These are phyloP conservation scores for Hydrotaea diabolus DNA, from an alignment of 2,888 invertebrate species.

Conservation along the genomic window DNA sequence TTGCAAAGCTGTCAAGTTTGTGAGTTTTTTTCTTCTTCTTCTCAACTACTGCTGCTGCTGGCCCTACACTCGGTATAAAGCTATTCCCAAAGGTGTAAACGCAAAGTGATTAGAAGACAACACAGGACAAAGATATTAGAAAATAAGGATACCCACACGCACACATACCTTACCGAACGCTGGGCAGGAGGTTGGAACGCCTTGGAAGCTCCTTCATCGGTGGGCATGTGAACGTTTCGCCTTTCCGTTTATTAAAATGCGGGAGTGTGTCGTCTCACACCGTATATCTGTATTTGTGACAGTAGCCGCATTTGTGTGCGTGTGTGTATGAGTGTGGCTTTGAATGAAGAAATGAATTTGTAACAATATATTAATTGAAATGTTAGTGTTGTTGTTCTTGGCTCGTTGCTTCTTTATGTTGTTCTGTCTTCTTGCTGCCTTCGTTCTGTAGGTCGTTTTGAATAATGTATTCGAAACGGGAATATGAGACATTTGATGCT, in stretches of 20 bases:
- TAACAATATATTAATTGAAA: constrained; percentile 65
- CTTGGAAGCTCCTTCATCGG: constrained; percentile 6
- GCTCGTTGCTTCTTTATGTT: constrained; percentile 50
- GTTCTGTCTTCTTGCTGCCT: constrained; percentile 70
- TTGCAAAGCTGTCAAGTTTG: constrained; percentile 64
- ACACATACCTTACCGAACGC: not conserved
- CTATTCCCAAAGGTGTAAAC: constrained; percentile 77
- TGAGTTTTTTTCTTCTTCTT: constrained; percentile 68
- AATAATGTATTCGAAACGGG: constrained; percentile 78
- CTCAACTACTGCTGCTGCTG: constrained; percentile 71
- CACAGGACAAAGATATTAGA: constrained; percentile 62
- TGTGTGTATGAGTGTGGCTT: constrained; percentile 37
- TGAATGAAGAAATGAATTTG: constrained; percentile 43
- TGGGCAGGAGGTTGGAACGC: not conserved
- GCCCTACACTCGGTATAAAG: constrained; percentile 57
- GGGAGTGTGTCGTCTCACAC: not conserved
- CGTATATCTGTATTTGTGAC: not conserved
- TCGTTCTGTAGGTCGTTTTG: constrained; percentile 73
- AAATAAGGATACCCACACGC: constrained; percentile 3
- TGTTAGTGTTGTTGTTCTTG: constrained; percentile 50
- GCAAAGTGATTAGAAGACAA: constrained; percentile 79
- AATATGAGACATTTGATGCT: constrained; percentile 77
- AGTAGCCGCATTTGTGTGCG: constrained; percentile 53
- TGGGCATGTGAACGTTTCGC: constrained; percentile 43
- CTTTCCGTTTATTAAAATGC: constrained; percentile 44